A percentile compares a stretch with the other conserved stretches of the same genome.
phyloP scores from a whole-genome alignment of 2,113 vertebrate genomes.

The Pterocles gutturalis region DNA sequence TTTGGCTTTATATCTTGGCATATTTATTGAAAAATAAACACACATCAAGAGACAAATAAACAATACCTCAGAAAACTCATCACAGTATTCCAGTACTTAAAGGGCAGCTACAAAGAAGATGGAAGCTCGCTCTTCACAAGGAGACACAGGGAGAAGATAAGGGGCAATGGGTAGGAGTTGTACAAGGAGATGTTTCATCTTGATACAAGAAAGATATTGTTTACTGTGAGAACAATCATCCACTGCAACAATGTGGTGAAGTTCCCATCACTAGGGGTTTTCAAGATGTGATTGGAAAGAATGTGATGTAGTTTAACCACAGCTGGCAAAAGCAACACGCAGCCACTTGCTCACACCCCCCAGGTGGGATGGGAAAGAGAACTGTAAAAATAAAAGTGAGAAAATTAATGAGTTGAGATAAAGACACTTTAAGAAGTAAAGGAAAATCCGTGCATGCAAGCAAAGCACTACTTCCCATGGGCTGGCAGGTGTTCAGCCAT shows the following conservation, averaged over 20 bases:
- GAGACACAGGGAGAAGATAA: background rate
- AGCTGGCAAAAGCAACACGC: no score
- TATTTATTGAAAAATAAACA: background rate
- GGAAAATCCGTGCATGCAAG: no score
- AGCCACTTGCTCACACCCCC: no score
- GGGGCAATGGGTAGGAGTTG: background rate
- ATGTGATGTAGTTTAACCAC: no score
- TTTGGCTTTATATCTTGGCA: background rate
- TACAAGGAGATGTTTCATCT: background rate
- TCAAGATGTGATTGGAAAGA: background rate
- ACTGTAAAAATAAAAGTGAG: no score
- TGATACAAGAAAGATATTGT: background rate
- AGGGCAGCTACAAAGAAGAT: background rate
- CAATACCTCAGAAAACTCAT: background rate
- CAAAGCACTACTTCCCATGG: no score
- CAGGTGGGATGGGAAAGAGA: no score
- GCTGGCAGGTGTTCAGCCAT: no score
- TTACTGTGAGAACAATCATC: no score
- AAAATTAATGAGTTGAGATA: no score
- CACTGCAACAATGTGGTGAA: background rate
- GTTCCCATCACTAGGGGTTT: background rate
- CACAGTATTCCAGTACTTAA: background rate
- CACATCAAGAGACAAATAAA: background rate
- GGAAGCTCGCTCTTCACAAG: background rate
- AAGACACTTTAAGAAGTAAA: no score